Conservation (phyloP, 2,888 invertebrate species). For the Agriopis aurantiaria region DNA sequence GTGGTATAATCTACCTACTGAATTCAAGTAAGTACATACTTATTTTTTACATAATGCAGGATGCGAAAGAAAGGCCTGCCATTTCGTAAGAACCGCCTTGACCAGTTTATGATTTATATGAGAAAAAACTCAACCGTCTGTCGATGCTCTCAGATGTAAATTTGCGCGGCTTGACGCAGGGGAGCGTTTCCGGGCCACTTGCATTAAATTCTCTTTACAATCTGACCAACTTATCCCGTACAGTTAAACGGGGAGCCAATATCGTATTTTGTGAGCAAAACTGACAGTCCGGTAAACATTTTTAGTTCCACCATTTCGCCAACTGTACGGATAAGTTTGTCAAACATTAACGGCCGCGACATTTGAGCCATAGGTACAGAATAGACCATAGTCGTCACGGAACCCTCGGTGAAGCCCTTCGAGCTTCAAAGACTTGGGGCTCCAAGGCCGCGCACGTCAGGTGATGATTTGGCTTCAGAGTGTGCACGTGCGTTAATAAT, state of each 20-base stretch:
- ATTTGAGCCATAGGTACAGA: neutral
- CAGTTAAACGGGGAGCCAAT: neutral
- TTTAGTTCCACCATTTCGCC: neutral
- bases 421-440: conserved; percentile 48
- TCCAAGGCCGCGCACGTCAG: conserved; percentile 52
- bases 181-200: conserved; percentile 39
- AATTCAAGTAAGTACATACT: too few relatives aligned
- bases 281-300: neutral
- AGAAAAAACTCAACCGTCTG: conserved; percentile 9
- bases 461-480: conserved; percentile 31
- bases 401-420: conserved; percentile 41
- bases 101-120: conserved; percentile 17
- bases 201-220: conserved; percentile 11
- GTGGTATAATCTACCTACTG: too few relatives aligned
- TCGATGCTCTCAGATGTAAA: neutral
- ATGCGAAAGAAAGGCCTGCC: conserved; percentile 1
- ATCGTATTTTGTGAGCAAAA: neutral
- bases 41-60: conserved; percentile 4
- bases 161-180: conserved; percentile 19
- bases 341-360: conserved; percentile 1
- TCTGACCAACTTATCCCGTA: neutral
- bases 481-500: conserved; percentile 18
- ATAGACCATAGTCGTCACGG: conserved; percentile 9
- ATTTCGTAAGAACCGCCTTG: conserved; percentile 3
- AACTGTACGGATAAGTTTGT: neutral